These are phyloP conservation scores for human (Homo sapiens) DNA, from an alignment of 2,113 vertebrate species.

Conservation along the genomic window DNA sequence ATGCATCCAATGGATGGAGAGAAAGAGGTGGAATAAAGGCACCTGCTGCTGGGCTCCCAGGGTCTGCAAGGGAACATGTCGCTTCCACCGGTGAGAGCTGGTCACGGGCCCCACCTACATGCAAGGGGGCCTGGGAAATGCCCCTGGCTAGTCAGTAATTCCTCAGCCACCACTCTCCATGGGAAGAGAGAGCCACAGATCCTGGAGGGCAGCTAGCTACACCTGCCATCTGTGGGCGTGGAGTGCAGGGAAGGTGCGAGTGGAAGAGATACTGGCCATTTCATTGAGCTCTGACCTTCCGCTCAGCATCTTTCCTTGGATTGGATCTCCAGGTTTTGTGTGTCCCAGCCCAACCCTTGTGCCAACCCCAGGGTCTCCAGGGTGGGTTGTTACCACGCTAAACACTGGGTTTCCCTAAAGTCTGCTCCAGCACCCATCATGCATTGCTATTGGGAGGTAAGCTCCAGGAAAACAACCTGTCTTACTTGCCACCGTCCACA, in stretches of 20 bases:
- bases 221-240: fast-evolving
- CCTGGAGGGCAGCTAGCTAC: background rate
- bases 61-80: background rate
- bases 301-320: background rate
- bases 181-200: too few relatives aligned
- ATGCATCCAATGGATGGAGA: background rate
- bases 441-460: background rate
- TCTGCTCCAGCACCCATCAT: background rate
- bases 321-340: background rate
- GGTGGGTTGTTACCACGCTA: too few relatives aligned
- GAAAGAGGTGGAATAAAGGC: background rate
- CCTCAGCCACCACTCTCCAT: background rate
- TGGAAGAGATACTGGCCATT: background rate
- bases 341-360: background rate
- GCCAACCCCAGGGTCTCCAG: background rate
- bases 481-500: background rate
- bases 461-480: background rate
- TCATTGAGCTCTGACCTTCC: background rate
- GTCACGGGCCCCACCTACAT: too few relatives aligned
- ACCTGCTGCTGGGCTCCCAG: too few relatives aligned
- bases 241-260: too few relatives aligned
- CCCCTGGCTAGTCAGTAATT: too few relatives aligned
- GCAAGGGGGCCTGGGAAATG: background rate
- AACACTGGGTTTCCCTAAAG: background rate
- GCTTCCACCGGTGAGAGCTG: background rate